Conservation (phyloP, 2,113 vertebrate genomes). For the Cephalopterus ornatus region DNA sequence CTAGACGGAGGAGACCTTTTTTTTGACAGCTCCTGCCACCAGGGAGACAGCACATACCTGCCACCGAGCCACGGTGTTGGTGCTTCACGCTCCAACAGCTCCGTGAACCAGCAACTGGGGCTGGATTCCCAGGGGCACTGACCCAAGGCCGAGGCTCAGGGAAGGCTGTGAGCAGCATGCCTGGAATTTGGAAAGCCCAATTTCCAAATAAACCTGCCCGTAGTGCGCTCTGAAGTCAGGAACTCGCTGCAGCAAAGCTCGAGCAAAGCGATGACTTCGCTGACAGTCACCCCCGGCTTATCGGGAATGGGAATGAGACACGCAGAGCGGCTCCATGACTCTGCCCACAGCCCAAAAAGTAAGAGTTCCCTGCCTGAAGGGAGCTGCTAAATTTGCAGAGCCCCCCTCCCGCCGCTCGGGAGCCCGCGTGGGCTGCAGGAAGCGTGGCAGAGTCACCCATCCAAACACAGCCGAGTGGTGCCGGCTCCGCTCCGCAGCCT, state of each 20-base stretch:
- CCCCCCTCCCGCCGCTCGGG: background rate
- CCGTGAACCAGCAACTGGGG: accelerated
- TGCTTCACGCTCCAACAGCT: background rate
- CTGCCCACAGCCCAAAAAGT: background rate
- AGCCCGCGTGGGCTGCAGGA: slow-evolving; percentile 44
- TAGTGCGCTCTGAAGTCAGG: accelerated
- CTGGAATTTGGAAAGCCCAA: accelerated
- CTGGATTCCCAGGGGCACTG: background rate
- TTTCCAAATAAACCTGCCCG: accelerated
- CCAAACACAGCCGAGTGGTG: background rate
- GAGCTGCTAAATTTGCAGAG: background rate
- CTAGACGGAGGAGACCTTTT: background rate
- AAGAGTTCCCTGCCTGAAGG: background rate
- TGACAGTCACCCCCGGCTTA: accelerated
- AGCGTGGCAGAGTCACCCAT: background rate
- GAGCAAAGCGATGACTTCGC: accelerated
- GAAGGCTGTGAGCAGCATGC: background rate
- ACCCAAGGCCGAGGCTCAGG: background rate
- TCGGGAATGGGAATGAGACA: accelerated
- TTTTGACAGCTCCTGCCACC: background rate
- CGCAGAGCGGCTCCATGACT: accelerated
- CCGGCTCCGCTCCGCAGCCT: background rate
- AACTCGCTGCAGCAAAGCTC: background rate
- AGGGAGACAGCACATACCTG: background rate
- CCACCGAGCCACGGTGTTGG: accelerated